These are phyloP conservation scores for Drosophila serrata DNA, from an alignment of 1,140 invertebrate species.

Conservation along the genomic window DNA sequence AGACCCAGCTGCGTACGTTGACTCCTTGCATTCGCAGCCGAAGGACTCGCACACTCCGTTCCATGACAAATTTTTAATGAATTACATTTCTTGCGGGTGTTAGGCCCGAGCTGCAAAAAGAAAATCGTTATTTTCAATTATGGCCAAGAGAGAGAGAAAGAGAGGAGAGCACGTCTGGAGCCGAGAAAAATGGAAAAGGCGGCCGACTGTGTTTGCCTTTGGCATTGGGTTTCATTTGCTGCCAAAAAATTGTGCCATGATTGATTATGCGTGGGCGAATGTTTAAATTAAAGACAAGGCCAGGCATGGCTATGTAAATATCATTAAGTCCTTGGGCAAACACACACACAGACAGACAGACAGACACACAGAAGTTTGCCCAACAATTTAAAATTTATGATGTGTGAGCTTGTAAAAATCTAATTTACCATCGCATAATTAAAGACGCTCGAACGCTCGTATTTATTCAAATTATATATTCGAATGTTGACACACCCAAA, in stretches of 20 bases:
- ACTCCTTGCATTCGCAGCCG: conserved; percentile 40
- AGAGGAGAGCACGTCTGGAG: conserved; percentile 15
- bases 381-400: conserved; percentile 82
- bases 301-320: conserved; percentile 58
- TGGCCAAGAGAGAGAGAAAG: conserved; percentile 29
- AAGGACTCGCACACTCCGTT: background rate
- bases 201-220: conserved; percentile 30
- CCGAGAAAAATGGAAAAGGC: conserved; percentile 28
- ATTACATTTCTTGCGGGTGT: conserved; percentile 82
- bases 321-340: conserved; percentile 65
- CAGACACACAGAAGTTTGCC: conserved; percentile 46
- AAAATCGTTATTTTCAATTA: conserved; percentile 83
- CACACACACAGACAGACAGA: conserved; percentile 11
- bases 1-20: conserved; percentile 57
- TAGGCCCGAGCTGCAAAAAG: conserved; percentile 44
- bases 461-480: conserved; percentile 63
- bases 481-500: conserved; percentile 48
- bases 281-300: conserved; percentile 78
- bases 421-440: conserved; percentile 81
- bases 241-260: conserved; percentile 71
- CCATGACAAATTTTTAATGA: conserved; percentile 69
- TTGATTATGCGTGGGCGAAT: conserved; percentile 75
- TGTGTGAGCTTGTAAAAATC: conserved; percentile 81
- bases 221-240: conserved; percentile 66
- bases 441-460: conserved; percentile 55